Evolutionary conservation across 2,113 vertebrate genomes (phyloP).

Genomic region (Garra rufa): DNA sequence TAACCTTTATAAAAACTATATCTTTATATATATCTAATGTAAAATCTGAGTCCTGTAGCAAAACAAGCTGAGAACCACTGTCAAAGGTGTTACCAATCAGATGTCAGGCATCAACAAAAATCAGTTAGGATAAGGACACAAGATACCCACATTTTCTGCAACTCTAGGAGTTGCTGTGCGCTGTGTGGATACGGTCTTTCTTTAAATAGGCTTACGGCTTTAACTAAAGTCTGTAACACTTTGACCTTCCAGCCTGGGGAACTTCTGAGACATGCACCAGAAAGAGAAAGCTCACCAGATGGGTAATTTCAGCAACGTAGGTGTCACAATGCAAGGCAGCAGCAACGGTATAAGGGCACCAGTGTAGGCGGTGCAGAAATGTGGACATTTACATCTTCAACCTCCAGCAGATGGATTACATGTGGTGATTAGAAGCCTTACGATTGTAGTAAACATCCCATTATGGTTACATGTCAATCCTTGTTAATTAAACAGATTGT

Average conservation of each 20-base stretch:
- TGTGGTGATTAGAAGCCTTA: not conserved
- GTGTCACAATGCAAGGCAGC: not conserved
- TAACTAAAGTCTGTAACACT: not conserved
- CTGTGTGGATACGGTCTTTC: not conserved
- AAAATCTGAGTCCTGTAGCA: not conserved
- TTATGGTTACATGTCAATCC: not conserved
- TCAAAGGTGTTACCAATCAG: not conserved
- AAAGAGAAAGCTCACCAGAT: not conserved
- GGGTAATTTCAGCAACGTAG: conserved; percentile 23
- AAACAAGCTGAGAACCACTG: not conserved
- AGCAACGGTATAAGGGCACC: not conserved
- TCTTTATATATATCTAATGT: not conserved
- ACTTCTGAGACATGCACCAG: not conserved
- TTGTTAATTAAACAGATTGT: conserved; percentile 17
- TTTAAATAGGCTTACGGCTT: not conserved
- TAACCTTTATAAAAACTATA: not conserved
- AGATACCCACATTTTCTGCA: not conserved
- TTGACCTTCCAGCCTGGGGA: not conserved
- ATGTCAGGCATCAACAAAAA: not conserved
- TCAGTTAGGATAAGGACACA: not conserved
- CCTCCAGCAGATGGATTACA: conserved; percentile 24
- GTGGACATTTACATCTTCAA: conserved; percentile 3
- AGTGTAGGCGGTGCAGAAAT: conserved; percentile 20
- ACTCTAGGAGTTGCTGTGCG: not conserved
- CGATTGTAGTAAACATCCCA: not conserved